Conservation (phyloP, 2,888 invertebrate genomes). For the Tinea trinotella region DNA sequence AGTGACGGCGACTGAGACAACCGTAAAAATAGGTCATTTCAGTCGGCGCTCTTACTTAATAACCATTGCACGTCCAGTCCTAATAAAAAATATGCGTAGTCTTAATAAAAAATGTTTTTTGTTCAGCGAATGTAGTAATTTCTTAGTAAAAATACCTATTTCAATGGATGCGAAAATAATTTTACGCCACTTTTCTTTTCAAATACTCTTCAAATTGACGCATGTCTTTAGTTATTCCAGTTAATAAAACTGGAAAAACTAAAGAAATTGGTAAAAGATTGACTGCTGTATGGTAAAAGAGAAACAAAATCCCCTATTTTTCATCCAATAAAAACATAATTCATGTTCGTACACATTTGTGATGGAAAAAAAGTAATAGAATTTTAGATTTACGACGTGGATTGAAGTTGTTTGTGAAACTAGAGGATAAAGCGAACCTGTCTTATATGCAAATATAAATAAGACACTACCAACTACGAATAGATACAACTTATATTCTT, state of each 20-base stretch:
- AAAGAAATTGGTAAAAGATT: too few relatives aligned
- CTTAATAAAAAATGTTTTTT: too few relatives aligned
- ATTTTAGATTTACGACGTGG: background rate
- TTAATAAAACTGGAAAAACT: background rate
- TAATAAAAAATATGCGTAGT: too few relatives aligned
- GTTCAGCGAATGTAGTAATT: too few relatives aligned
- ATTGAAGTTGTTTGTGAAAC: constrained; percentile 6
- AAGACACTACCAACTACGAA: background rate
- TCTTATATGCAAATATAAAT: background rate
- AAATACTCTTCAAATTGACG: too few relatives aligned
- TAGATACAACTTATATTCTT: too few relatives aligned
- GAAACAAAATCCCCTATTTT: background rate
- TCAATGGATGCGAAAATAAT: background rate
- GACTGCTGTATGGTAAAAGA: background rate
- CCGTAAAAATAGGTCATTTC: too few relatives aligned
- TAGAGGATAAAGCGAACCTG: background rate
- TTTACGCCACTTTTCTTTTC: background rate
- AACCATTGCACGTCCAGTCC: too few relatives aligned
- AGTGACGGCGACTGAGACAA: too few relatives aligned
- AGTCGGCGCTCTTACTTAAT: too few relatives aligned
- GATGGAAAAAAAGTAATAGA: background rate
- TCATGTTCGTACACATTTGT: background rate
- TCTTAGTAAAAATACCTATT: too few relatives aligned
- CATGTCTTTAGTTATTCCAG: background rate
- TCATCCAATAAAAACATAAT: constrained; percentile 12